Conservation (phyloP, 2,113 vertebrate species). For the Actinemys pallida region DNA sequence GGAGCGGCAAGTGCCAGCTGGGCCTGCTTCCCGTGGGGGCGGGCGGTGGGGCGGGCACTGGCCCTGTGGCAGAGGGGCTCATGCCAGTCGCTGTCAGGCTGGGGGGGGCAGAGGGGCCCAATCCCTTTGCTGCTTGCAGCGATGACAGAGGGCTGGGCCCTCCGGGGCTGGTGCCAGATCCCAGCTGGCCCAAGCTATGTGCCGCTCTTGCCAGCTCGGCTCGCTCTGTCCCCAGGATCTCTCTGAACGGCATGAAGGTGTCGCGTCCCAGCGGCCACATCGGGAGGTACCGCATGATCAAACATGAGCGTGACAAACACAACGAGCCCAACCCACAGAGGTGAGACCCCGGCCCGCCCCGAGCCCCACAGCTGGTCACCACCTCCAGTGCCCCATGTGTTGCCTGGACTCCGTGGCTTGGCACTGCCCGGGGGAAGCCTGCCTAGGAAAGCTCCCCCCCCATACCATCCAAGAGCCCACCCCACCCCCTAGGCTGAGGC, state of each 20-base stretch:
- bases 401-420: background rate
- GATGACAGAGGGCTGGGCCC: background rate
- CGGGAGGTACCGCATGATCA: constrained; percentile 99
- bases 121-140: too few species aligned
- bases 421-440: background rate
- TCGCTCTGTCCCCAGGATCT: constrained; percentile 87
- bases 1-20: too few species aligned
- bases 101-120: background rate
- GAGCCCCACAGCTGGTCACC: background rate
- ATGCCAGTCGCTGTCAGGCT: accelerated
- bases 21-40: too few species aligned
- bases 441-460: too few species aligned
- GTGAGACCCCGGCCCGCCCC: constrained; percentile 73
- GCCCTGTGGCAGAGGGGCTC: background rate
- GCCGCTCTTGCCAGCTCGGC: background rate
- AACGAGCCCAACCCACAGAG: constrained; percentile 99
- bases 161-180: background rate
- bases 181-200: background rate
- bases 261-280: constrained; percentile 96
- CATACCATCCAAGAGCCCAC: too few species aligned
- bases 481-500: too few species aligned
- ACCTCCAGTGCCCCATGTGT: too few species aligned
- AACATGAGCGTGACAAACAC: constrained; percentile 98
- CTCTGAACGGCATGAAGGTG: constrained; percentile 98
- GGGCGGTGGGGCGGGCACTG: background rate